Conservation (phyloP, 1,140 invertebrate genomes). For the Macrocentrus cingulum region DNA sequence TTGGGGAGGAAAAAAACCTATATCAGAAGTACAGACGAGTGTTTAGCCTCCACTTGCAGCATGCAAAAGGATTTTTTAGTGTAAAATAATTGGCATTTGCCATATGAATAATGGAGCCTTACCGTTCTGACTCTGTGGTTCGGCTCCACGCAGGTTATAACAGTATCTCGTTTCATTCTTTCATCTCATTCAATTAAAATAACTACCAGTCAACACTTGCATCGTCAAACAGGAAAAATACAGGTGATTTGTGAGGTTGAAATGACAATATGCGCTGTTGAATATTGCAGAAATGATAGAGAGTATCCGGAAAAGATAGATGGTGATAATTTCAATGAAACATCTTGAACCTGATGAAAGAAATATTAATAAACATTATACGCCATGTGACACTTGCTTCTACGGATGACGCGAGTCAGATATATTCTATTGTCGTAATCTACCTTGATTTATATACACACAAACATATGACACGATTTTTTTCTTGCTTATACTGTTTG, state of each 20-base stretch:
- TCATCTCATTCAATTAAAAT: slow-evolving; percentile 52
- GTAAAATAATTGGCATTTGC: too few relatives aligned
- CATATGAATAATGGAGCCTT: slow-evolving; percentile 37
- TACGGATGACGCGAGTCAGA: background rate
- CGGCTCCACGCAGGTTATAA: slow-evolving; percentile 55
- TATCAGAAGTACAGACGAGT: too few relatives aligned
- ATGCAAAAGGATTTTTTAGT: background rate
- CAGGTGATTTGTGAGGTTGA: slow-evolving; percentile 31
- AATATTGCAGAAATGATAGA: slow-evolving; percentile 18
- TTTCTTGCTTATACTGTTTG: background rate
- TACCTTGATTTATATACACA: slow-evolving; percentile 20
- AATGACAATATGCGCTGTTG: slow-evolving; percentile 15
- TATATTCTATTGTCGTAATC: slow-evolving; percentile 19
- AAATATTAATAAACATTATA: slow-evolving; percentile 11
- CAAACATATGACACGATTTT: background rate
- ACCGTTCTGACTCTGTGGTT: slow-evolving; percentile 56
- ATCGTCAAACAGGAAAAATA: slow-evolving; percentile 43
- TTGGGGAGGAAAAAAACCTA: too few relatives aligned
- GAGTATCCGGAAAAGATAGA: slow-evolving; percentile 3
- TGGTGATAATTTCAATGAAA: background rate
- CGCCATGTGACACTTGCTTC: slow-evolving; percentile 3
- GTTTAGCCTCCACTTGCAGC: too few relatives aligned
- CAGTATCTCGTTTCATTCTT: slow-evolving; percentile 58
- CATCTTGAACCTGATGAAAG: background rate
- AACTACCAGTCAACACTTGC: slow-evolving; percentile 37